Conservation (phyloP, 2,888 invertebrate genomes). For the Rhorus exstirpatorius region DNA sequence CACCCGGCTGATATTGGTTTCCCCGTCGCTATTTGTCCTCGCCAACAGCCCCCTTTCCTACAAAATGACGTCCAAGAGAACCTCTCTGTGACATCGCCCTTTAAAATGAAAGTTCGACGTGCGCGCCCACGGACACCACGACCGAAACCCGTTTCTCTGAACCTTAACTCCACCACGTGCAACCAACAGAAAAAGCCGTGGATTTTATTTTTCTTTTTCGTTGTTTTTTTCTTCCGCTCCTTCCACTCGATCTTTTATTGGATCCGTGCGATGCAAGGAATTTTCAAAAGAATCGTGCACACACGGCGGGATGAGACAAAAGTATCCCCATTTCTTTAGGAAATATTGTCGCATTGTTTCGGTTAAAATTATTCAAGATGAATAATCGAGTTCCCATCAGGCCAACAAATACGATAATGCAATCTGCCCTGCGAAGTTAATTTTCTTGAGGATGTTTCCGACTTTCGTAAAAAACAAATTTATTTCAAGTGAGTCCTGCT, state of each 20-base stretch:
- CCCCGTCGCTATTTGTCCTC: constrained; percentile 60
- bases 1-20: constrained; percentile 60
- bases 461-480: no score
- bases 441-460: no score
- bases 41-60: constrained; percentile 21
- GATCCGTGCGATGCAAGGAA: constrained; percentile 5
- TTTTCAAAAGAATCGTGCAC: constrained; percentile 3
- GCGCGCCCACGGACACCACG: constrained; percentile 43
- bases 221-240: constrained; percentile 2
- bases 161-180: constrained; percentile 67
- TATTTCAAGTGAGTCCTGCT: no score
- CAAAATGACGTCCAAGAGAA: constrained; percentile 26
- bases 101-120: constrained; percentile 74
- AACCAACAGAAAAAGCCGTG: constrained; percentile 42
- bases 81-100: constrained; percentile 60
- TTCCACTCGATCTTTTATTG: constrained; percentile 25
- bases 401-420: no score
- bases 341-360: neutral
- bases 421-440: no score
- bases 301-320: neutral
- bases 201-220: constrained; percentile 33
- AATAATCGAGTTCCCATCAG: no score
- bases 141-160: constrained; percentile 64
- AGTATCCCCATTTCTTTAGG: neutral
- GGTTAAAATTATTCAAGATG: neutral